These are phyloP conservation scores for Pseudonaja textilis DNA, from an alignment of 2,113 vertebrate genomes.

Conservation along the genomic window DNA sequence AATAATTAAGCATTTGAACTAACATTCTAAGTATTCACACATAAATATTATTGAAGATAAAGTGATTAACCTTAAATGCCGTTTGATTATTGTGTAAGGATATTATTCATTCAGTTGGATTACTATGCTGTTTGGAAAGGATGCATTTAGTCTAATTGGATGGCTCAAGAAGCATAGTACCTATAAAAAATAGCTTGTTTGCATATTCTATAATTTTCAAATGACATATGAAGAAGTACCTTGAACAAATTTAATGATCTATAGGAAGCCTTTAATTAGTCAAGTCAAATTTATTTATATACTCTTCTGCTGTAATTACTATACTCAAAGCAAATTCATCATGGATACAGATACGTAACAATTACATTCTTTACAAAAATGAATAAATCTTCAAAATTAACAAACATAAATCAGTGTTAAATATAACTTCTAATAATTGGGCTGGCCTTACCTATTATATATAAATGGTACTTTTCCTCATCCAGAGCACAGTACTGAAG, in stretches of 20 bases:
- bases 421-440: not conserved
- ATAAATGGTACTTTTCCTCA: not conserved
- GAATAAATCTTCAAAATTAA: slow-evolving; percentile 6
- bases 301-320: not conserved
- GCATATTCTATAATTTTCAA: not conserved
- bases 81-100: not conserved
- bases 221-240: not conserved
- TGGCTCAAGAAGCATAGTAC: not conserved
- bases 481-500: not conserved
- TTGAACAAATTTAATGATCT: not conserved
- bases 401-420: not conserved
- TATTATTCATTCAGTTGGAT: not conserved
- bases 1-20: not conserved
- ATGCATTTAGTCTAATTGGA: not conserved
- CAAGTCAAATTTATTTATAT: not conserved
- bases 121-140: not conserved
- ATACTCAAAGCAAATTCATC: not conserved
- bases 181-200: not conserved
- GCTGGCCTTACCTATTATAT: not conserved
- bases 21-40: not conserved
- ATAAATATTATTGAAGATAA: not conserved
- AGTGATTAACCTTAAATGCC: not conserved
- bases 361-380: not conserved
- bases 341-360: not conserved
- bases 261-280: not conserved